Evolutionary conservation across 1,140 invertebrate species (phyloP), one percentile per base, ranked within the genome.

Genomic region (Aradophagus sp.): DNA sequence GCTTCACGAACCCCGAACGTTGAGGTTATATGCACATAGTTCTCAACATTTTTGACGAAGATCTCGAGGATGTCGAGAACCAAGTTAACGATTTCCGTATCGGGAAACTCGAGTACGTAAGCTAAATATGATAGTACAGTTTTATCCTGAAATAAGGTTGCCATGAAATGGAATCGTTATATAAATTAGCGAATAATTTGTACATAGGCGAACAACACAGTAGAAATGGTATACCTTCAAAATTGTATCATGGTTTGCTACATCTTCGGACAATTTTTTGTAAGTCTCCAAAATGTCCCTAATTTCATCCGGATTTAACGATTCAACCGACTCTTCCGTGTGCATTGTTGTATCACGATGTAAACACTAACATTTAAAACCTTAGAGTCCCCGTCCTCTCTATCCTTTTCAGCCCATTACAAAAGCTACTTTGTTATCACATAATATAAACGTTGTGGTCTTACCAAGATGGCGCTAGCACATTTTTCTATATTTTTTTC

Each of bases 181-280:
- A n/a, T n/a, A n/a, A n/a, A n/a, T n/a, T n/a, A n/a, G n/a, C n/a
- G n/a, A n/a, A n/a, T n/a, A n/a, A n/a, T n/a, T n/a, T n/a, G n/a
- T n/a, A n/a, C n/a, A n/a, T n/a, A n/a, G n/a, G n/a, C n/a, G n/a
- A n/a, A n/a, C n/a, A n/a, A n/a, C n/a, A n/a, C n/a, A n/a, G n/a
- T n/a, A n/a, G n/a, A 34, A 61, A 26, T 38, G 31, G 20, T 32
- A 76, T 74, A 86, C 84, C 74, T 86, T 86, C 32, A 86, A 76
- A 52, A 86, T 86, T 2, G 84, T 86, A 63, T 86, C 84, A 73
- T 86, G 84, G 19, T 86, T 86, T 10, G 72, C 63, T 31, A 85
- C 67, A 65, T 86, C 83, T 27, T 79, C 66, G 0, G 84, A 83
- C 4, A 86, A 71, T 45, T 84, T 85, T 56, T 77, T 82, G 14